Conservation (phyloP, 1,140 invertebrate genomes). For the Drosophila nigrodunni region DNA sequence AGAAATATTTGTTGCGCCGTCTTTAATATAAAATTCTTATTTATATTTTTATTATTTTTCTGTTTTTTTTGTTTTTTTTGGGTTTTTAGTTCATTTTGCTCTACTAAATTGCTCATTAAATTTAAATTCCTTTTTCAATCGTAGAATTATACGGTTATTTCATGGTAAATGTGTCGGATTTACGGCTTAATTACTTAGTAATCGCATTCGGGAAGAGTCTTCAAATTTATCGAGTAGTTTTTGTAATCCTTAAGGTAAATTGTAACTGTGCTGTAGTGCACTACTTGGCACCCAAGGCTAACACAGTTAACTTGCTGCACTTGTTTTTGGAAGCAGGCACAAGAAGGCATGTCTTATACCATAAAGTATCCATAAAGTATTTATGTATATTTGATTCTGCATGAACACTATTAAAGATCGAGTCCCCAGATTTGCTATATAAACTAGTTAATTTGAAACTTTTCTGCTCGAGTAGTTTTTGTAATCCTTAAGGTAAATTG, state of each 20-base stretch:
- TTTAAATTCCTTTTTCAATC: constrained; percentile 20
- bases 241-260: too few species aligned
- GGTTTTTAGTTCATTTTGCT: constrained; percentile 10
- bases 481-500: too few species aligned
- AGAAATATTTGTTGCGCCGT: constrained; percentile 32
- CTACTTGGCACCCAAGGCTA: too few species aligned
- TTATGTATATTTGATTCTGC: too few species aligned
- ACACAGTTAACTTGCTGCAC: too few species aligned
- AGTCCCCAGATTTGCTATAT: too few species aligned
- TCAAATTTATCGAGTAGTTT: background rate
- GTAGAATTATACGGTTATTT: constrained; percentile 10
- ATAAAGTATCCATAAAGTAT: too few species aligned
- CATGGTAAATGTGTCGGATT: constrained; percentile 6
- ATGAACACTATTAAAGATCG: too few species aligned
- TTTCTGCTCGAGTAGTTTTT: background rate
- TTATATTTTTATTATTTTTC: background rate
- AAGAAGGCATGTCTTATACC: too few species aligned
- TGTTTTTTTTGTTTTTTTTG: background rate
- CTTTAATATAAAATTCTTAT: constrained; percentile 21
- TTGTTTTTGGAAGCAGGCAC: too few species aligned
- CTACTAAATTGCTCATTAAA: constrained; percentile 34
- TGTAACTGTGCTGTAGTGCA: too few species aligned
- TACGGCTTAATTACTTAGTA: constrained; percentile 1
- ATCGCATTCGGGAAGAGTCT: background rate
- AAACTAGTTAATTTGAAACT: too few species aligned